phyloP scores from a whole-genome alignment of 1,140 invertebrate species.

The Caenorhabditis latens region DNA sequence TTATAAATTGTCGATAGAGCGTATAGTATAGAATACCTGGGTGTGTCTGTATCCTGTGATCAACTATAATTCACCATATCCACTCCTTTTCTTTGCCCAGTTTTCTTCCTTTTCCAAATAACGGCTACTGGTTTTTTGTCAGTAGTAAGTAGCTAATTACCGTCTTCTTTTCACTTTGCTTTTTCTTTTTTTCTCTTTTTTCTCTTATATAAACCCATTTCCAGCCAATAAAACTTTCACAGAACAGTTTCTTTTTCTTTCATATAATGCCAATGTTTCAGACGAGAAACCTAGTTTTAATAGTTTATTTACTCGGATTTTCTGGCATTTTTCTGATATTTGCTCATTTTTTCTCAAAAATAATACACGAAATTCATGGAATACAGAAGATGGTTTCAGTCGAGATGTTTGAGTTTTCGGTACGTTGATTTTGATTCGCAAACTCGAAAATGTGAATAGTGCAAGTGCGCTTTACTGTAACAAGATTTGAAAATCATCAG shows the following conservation, averaged over 20 bases:
- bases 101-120: background rate
- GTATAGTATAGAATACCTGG: background rate
- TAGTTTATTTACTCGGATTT: background rate
- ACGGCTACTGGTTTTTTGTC: background rate
- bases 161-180: background rate
- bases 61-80: background rate
- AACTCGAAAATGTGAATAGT: too few relatives aligned
- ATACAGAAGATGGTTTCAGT: background rate
- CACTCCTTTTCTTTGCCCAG: background rate
- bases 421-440: background rate
- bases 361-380: constrained; percentile 7
- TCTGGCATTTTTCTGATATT: background rate
- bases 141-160: background rate
- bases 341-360: background rate
- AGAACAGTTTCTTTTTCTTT: background rate
- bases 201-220: background rate
- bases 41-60: constrained; percentile 3
- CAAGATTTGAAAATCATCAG: background rate
- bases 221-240: too few relatives aligned
- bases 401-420: constrained; percentile 4
- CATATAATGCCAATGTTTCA: background rate
- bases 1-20: too few relatives aligned
- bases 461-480: too few relatives aligned
- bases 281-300: background rate
- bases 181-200: background rate